Evolutionary conservation across 2,888 invertebrate species (phyloP), one percentile per base, ranked within the genome.

Genomic region (Crocallis elinguaria): DNA sequence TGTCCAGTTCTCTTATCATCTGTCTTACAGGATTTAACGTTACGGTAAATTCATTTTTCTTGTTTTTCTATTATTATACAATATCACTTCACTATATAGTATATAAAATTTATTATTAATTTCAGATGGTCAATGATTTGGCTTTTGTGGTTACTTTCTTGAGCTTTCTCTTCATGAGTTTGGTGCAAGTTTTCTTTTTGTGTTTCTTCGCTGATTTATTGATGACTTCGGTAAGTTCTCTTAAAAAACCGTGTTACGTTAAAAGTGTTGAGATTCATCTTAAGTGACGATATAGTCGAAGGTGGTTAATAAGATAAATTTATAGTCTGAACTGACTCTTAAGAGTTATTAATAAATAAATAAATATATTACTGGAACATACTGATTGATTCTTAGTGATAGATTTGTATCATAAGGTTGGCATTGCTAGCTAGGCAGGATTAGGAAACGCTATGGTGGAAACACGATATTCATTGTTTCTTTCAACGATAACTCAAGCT

Each of bases 11-110:
- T 0, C 16, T 78, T 0, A 52, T 82, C 6, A 79, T 85, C 35
- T 86, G 86, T 43, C 70, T 86, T 0, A 77, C 83, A 16, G 82
- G 85, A 44, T 86, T 86, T 43, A 82, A 83, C 54, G 79, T 80
- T 27, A 66, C 75, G 69, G 86, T 85, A 73, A 49, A 1, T 1
- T 23, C 23, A 23, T 23, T 23, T 6, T 4, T 1, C 2, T 2
- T 23, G 6, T 23, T 6, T 2, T 23, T 23, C 23, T 4, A 1
- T 2, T 19, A 4, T 23, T 23, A 23, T 8, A 6, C 8, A 5
- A 8, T 23, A 8, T 23, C 23, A 4, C 23, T 16, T 4, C 4
- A 14, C 9, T 23, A 25, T 7, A 8, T n/a, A 25, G n/a, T n/a
- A 25, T 35, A 27, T 25, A 14, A n/a, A n/a, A n/a, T n/a, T n/a